phyloP scores from a whole-genome alignment of 2,797 vertebrate genomes.

The Chrosomus eos region DNA sequence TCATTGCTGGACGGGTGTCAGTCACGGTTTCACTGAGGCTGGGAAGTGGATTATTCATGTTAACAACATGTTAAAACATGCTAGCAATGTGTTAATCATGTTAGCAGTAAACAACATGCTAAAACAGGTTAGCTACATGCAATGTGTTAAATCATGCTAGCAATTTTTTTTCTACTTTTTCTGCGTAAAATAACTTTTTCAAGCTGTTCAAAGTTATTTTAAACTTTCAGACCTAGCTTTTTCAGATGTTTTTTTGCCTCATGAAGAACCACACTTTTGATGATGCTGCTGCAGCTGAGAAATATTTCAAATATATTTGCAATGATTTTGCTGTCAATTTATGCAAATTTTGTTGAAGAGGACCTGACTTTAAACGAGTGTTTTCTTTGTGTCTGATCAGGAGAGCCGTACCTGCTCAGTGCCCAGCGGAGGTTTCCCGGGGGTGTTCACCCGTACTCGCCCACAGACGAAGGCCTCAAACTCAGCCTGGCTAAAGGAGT shows the following conservation, averaged over 20 bases:
- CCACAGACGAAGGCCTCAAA: constrained; percentile 81
- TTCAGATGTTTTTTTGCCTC: constrained; percentile 4
- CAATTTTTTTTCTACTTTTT: too few relatives aligned
- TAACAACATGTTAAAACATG: too few relatives aligned
- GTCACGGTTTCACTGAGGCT: constrained; percentile 11
- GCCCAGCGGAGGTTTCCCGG: constrained; percentile 70
- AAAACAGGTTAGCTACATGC: too few relatives aligned
- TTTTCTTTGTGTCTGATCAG: constrained; percentile 69
- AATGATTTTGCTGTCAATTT: neutral
- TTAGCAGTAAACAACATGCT: too few relatives aligned
- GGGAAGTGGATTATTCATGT: constrained; percentile 16
- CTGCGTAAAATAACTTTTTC: too few relatives aligned
- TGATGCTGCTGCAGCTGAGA: neutral
- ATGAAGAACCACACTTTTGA: neutral
- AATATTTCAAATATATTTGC: neutral
- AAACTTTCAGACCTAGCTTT: too few relatives aligned
- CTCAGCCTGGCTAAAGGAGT: constrained; percentile 88
- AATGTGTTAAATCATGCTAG: too few relatives aligned
- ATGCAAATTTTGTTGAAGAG: neutral
- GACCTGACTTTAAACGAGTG: neutral
- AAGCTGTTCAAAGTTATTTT: too few relatives aligned
- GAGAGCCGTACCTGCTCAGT: constrained; percentile 81
- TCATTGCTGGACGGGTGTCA: constrained; percentile 23
- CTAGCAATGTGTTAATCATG: too few relatives aligned
- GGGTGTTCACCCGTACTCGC: constrained; percentile 67